Conservation (phyloP, 2,888 invertebrate species). For the Omphaloscelis lunosa region DNA sequence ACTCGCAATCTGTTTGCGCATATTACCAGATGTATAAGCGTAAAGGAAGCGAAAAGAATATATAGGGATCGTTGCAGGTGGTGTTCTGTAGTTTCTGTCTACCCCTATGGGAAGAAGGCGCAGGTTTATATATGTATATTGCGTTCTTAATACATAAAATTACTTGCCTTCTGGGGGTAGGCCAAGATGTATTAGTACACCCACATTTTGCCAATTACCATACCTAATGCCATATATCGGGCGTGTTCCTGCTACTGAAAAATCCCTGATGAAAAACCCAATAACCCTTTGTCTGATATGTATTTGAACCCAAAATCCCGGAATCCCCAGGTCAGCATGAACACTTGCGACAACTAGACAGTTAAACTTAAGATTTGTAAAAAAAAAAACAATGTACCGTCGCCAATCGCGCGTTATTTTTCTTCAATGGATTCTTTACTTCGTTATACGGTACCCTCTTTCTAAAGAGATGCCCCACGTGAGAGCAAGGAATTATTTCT, state of each 20-base stretch:
- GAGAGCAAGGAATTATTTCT: slow-evolving; percentile 99
- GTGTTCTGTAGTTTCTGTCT: neutral
- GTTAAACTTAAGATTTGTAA: neutral
- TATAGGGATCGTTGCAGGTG: neutral
- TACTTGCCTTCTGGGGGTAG: neutral
- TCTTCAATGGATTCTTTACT: slow-evolving; percentile 95
- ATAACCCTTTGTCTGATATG: neutral
- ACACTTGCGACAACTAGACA: neutral
- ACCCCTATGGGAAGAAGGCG: neutral
- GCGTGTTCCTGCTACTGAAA: neutral
- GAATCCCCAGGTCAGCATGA: neutral
- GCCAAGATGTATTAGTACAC: neutral
- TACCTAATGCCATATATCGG: neutral
- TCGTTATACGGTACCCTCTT: slow-evolving; percentile 98
- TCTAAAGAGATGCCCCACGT: slow-evolving; percentile 99
- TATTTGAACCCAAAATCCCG: neutral
- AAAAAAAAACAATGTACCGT: slow-evolving; percentile 86
- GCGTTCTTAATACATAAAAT: neutral
- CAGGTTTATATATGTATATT: neutral
- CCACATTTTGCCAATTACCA: neutral
- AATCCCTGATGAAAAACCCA: neutral
- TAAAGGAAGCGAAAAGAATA: too few species aligned
- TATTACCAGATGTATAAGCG: too few species aligned
- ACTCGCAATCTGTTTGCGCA: too few species aligned
- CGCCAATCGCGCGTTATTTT: slow-evolving; percentile 97